phyloP scores from a whole-genome alignment of 1,140 invertebrate species.

The Colletes gigas region DNA sequence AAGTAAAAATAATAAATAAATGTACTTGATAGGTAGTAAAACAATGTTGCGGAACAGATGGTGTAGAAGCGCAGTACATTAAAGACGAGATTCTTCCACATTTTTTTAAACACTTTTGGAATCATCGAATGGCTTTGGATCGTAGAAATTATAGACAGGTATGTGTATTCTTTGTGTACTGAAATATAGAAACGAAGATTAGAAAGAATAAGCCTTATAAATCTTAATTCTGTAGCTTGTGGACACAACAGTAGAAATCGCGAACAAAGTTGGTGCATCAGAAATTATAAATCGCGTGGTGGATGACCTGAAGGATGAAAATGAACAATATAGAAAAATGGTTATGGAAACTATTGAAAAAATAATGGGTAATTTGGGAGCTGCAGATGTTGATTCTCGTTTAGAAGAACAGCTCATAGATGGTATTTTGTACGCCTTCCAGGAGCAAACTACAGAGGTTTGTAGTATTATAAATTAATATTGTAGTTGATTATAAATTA shows the following conservation, averaged over 20 bases:
- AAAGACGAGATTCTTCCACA: slow-evolving; percentile 99
- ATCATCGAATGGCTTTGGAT: slow-evolving; percentile 99
- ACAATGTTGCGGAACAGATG: slow-evolving; percentile 99
- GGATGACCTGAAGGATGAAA: slow-evolving; percentile 99
- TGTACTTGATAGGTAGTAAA: slow-evolving; percentile 93
- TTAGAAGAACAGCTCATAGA: slow-evolving; percentile 99
- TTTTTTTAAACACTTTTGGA: slow-evolving; percentile 99
- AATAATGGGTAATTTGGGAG: slow-evolving; percentile 98
- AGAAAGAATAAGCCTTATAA: too few relatives aligned
- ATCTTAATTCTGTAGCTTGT: slow-evolving; percentile 86
- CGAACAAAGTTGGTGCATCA: slow-evolving; percentile 99
- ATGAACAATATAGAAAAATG: slow-evolving; percentile 99
- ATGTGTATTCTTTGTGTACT: slow-evolving; percentile 4
- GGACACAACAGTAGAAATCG: slow-evolving; percentile 99
- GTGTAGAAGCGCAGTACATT: slow-evolving; percentile 99
- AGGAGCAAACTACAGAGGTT: slow-evolving; percentile 99
- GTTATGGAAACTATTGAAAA: slow-evolving; percentile 99
- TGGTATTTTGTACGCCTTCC: slow-evolving; percentile 99
- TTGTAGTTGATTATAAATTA: slow-evolving; percentile 9
- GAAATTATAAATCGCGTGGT: slow-evolving; percentile 99
- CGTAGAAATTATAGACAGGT: slow-evolving; percentile 97
- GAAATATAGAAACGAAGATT: neutral
- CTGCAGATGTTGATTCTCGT: slow-evolving; percentile 98
- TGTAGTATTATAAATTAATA: slow-evolving; percentile 49
- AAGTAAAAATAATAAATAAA: neutral